A percentile compares a stretch with the other conserved stretches of the same genome.
phyloP scores from a whole-genome alignment of 2,113 vertebrate species.

The Prietella phreatophila region DNA sequence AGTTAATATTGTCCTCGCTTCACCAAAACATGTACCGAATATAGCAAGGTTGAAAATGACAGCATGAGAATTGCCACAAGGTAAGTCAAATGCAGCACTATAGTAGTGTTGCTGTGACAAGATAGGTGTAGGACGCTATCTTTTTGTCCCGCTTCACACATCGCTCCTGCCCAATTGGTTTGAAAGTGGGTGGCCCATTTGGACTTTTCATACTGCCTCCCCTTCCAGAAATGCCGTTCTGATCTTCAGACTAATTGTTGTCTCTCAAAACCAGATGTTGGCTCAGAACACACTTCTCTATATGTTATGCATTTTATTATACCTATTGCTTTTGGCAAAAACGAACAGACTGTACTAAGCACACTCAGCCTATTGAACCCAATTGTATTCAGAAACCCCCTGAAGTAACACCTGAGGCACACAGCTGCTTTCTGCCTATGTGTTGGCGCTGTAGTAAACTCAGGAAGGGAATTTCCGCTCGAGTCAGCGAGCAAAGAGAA shows the following conservation, averaged over 20 bases:
- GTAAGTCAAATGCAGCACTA: background rate
- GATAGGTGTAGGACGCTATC: background rate
- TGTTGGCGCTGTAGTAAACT: constrained; percentile 59
- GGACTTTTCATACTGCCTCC: background rate
- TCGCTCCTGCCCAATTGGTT: background rate
- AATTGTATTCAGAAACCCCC: constrained; percentile 11
- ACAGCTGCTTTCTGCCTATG: constrained; percentile 25
- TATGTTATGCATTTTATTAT: background rate
- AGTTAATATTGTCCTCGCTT: too few relatives aligned
- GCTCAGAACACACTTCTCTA: background rate
- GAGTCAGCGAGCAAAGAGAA: background rate
- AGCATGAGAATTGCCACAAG: background rate
- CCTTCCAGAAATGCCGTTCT: background rate
- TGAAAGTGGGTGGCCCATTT: background rate
- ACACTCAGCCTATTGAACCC: background rate
- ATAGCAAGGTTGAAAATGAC: background rate
- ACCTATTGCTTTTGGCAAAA: background rate
- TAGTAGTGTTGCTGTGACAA: background rate
- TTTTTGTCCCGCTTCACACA: background rate
- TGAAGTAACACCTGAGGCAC: constrained; percentile 28
- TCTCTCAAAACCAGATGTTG: background rate
- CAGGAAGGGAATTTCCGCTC: constrained; percentile 52
- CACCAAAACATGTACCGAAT: background rate
- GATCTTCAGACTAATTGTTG: background rate
- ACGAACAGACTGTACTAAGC: constrained; percentile 4